Conservation (phyloP, 2,113 vertebrate species). For the Sinocyclocheilus anshuiensis region DNA sequence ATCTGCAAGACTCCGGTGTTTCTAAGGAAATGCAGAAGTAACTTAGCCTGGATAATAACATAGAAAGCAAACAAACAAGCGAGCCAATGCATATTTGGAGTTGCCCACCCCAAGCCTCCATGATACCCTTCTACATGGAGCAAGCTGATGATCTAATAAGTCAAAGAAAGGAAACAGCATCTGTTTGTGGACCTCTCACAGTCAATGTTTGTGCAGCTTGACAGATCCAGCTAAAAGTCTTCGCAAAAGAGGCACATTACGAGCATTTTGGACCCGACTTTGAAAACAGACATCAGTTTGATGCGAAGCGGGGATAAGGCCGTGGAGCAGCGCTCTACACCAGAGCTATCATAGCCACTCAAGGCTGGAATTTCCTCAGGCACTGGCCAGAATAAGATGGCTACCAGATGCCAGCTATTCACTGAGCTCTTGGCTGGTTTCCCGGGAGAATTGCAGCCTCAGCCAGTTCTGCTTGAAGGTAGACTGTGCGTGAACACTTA, state of each 20-base stretch:
- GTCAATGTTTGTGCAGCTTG: conserved; percentile 37
- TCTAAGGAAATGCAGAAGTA: conserved; percentile 40
- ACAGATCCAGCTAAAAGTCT: conserved; percentile 29
- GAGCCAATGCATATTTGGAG: conserved; percentile 28
- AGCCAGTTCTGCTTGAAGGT: conserved; percentile 46
- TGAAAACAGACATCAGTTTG: not conserved
- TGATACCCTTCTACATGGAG: not conserved
- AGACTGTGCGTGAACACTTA: conserved; percentile 39
- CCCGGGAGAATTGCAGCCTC: conserved; percentile 42
- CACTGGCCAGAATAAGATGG: conserved; percentile 54
- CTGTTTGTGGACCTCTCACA: conserved; percentile 7
- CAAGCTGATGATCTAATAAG: conserved; percentile 17
- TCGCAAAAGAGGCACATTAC: not conserved
- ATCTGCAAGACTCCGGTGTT: not conserved
- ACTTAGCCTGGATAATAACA: conserved; percentile 44
- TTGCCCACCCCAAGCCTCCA: conserved; percentile 38
- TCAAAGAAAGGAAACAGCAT: conserved; percentile 14
- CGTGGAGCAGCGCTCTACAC: conserved; percentile 10
- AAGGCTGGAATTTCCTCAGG: conserved; percentile 56
- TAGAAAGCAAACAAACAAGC: conserved; percentile 50
- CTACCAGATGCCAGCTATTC: conserved; percentile 61
- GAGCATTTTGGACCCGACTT: not conserved
- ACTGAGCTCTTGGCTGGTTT: conserved; percentile 40
- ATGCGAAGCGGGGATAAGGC: conserved; percentile 17
- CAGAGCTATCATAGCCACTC: conserved; percentile 35